Base-by-base conservation (phyloP, 1,140 invertebrate species). In the Drosophila ercepeae region DNA sequence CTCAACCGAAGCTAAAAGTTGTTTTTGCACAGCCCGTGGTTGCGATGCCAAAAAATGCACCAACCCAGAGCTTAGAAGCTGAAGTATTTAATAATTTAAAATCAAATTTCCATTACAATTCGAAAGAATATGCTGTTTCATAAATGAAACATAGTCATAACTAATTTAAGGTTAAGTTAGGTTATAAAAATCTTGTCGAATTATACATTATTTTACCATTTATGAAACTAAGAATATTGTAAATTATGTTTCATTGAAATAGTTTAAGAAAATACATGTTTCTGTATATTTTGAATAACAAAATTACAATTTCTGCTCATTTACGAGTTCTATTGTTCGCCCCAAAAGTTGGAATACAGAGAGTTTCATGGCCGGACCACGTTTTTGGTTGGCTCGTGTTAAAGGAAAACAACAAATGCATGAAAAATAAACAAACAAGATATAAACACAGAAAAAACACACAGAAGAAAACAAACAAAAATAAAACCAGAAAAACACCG, bases 401-500 rank as follows among this genome's bases (percentile, higher is more conserved):
- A 27, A 52, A 61, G 44, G 51, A 52, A 42, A 70, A 53, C 67
- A 61, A 49, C 71, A 71, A 60, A 72, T 60, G 42, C 68, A 72
- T 61, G 68, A 29, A 50, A 73, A 73, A 73, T 73, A 83, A 83
- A 75, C 77, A 81, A 78, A 81, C 58, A 69, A 61, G 54, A 60
- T 55, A 75, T 34, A 59, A 52, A 58, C 50, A 67, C 57, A 52
- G 52, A 75, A 75, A 51, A 78, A 64, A 75, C 41, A 39, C 25
- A n/a, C n/a, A n/a, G 46, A 51, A 55, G 48, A 53, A 32, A 48
- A 54, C 53, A 53, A 25, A 44, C 41, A 41, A 46, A 58, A 23
- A 44, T 71, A 72, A 36, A 58, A 44, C 39, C 44, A 42, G 16
- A 63, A 46, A 65, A 70, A 61, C 59, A 57, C 58, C 45, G 32